Evolutionary conservation across 1,140 invertebrate genomes (phyloP).

Genomic region (Sesamia nonagrioides): DNA sequence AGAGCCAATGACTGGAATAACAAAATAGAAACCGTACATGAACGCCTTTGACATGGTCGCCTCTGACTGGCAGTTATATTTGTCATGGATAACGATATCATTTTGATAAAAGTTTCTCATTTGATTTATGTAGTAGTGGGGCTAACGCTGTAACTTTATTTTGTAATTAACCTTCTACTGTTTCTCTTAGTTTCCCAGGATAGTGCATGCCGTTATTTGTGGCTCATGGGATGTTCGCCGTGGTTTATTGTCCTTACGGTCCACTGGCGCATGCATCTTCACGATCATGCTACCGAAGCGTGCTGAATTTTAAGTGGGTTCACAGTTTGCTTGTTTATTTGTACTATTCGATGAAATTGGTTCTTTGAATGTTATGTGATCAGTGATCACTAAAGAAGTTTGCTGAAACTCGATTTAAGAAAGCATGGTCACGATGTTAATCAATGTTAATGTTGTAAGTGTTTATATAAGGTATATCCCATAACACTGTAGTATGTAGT

Average conservation of each 20-base stretch:
- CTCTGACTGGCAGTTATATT: no score
- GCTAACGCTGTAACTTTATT: no score
- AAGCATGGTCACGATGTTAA: neutral
- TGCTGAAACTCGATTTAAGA: neutral
- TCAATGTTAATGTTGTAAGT: no score
- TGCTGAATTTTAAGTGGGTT: slow-evolving; percentile 25
- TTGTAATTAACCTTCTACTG: neutral
- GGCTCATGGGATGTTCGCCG: slow-evolving; percentile 36
- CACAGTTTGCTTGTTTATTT: neutral
- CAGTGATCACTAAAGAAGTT: neutral
- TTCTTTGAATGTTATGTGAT: neutral
- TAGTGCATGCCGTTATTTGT: slow-evolving; percentile 39
- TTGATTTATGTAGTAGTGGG: no score
- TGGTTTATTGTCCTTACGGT: slow-evolving; percentile 35
- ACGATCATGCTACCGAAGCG: neutral
- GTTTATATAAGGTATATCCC: no score
- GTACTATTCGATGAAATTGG: neutral
- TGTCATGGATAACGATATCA: no score
- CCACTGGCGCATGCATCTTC: slow-evolving; percentile 34
- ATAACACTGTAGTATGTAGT: no score
- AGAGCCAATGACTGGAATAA: no score
- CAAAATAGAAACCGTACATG: no score
- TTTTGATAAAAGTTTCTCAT: no score
- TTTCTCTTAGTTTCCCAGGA: neutral
- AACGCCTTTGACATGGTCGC: no score